phyloP scores from a whole-genome alignment of 1,140 invertebrate species.

The Tribolium madens region DNA sequence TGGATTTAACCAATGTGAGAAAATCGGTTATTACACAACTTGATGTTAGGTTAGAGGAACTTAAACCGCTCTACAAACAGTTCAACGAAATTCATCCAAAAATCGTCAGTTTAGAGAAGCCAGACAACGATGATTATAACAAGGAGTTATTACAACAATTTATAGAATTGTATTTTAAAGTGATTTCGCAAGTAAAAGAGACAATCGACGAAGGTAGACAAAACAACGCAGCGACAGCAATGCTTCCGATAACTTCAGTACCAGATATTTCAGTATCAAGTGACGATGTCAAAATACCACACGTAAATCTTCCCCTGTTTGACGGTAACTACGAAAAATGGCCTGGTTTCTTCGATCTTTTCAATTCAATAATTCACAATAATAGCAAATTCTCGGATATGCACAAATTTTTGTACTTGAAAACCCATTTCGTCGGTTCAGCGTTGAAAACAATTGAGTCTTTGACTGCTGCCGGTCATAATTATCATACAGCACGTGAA shows the following conservation, averaged over 20 bases:
- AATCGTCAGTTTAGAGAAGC: background rate
- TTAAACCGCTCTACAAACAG: background rate
- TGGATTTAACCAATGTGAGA: background rate
- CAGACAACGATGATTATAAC: background rate
- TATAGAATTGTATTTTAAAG: too few species aligned
- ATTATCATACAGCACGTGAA: slow-evolving; percentile 56
- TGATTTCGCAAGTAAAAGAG: too few species aligned
- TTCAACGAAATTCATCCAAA: background rate
- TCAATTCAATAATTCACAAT: slow-evolving; percentile 45
- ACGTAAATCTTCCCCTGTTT: slow-evolving; percentile 39
- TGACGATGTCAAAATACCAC: slow-evolving; percentile 12
- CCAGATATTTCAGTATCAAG: too few species aligned
- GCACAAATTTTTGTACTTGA: slow-evolving; percentile 58
- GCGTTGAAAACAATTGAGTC: slow-evolving; percentile 51
- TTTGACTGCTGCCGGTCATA: slow-evolving; percentile 53
- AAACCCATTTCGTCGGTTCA: slow-evolving; percentile 49
- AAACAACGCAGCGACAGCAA: too few species aligned
- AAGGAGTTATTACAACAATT: too few species aligned
- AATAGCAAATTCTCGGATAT: slow-evolving; percentile 37
- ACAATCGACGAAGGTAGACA: too few species aligned
- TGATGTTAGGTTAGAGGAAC: background rate
- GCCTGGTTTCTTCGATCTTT: slow-evolving; percentile 45
- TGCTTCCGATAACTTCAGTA: too few species aligned
- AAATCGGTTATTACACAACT: background rate
- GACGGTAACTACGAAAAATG: slow-evolving; percentile 46